phyloP scores from a whole-genome alignment of 2,888 invertebrate species.

The Hemicrepidius hirtus region DNA sequence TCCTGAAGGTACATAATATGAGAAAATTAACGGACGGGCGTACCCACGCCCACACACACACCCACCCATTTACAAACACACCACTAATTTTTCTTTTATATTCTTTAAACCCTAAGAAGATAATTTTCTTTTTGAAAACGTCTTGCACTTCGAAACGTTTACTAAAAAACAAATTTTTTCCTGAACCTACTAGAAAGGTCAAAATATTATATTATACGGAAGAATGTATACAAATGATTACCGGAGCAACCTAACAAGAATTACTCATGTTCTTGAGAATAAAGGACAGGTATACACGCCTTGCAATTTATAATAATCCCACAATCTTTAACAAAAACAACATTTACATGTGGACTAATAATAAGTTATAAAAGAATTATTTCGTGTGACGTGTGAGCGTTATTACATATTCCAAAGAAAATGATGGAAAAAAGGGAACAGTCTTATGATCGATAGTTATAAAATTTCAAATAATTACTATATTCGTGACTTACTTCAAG shows the following conservation, averaged over 20 bases:
- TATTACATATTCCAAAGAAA: conserved; percentile 1
- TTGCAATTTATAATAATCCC: conserved; percentile 29
- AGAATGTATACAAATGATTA: background rate
- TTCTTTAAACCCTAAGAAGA: too few species aligned
- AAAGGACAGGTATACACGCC: conserved; percentile 20
- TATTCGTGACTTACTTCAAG: conserved; percentile 57
- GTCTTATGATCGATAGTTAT: conserved; percentile 39
- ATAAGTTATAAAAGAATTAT: conserved; percentile 17
- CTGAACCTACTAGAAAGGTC: too few species aligned
- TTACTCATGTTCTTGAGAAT: conserved; percentile 15
- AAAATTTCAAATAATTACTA: conserved; percentile 56
- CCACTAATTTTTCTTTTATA: too few species aligned
- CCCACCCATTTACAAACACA: too few species aligned
- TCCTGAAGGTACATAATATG: too few species aligned
- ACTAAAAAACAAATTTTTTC: too few species aligned
- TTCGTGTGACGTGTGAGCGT: conserved; percentile 9
- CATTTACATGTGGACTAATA: conserved; percentile 26
- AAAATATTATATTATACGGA: too few species aligned
- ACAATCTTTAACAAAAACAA: conserved; percentile 15
- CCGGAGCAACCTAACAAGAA: conserved; percentile 2
- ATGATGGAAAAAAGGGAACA: conserved; percentile 1
- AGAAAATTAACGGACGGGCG: too few species aligned
- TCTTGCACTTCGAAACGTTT: too few species aligned
- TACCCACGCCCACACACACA: too few species aligned
- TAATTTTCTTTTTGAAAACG: too few species aligned